Conservation (phyloP, 1,140 invertebrate species). For the Lasioglossum albipes region DNA sequence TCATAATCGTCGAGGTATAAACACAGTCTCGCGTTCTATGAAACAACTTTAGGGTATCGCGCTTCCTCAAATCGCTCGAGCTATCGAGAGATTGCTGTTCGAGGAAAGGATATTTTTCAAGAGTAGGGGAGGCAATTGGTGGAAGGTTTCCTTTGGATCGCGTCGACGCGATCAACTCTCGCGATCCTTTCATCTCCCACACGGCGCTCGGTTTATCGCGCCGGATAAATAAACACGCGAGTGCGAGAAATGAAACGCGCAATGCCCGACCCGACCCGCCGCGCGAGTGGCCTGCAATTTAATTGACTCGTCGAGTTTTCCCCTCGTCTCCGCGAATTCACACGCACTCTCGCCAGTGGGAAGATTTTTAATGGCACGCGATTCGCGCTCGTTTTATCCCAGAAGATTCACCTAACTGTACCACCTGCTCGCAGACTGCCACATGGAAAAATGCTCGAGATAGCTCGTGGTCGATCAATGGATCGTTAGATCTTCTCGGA, state of each 20-base stretch:
- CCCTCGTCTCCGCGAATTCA: background rate
- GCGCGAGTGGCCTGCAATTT: background rate
- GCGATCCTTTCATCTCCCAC: background rate
- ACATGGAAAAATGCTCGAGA: too few relatives aligned
- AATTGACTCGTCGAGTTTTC: conserved; percentile 8
- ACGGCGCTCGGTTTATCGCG: background rate
- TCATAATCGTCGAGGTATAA: too few relatives aligned
- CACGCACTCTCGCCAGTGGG: background rate
- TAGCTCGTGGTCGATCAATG: too few relatives aligned
- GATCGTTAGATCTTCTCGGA: too few relatives aligned
- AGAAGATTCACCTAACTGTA: too few relatives aligned
- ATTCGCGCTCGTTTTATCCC: background rate
- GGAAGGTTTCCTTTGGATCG: background rate
- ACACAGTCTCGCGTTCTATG: too few relatives aligned
- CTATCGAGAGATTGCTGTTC: background rate
- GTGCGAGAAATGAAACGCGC: background rate
- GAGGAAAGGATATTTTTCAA: background rate
- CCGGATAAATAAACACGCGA: background rate
- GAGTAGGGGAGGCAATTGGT: background rate
- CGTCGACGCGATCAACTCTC: background rate
- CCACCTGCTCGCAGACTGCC: too few relatives aligned
- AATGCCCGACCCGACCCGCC: too few relatives aligned
- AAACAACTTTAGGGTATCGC: background rate
- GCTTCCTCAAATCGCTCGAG: background rate
- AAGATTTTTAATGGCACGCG: background rate